phyloP scores from a whole-genome alignment of 2,113 vertebrate species.

The Enhydra lutris region DNA sequence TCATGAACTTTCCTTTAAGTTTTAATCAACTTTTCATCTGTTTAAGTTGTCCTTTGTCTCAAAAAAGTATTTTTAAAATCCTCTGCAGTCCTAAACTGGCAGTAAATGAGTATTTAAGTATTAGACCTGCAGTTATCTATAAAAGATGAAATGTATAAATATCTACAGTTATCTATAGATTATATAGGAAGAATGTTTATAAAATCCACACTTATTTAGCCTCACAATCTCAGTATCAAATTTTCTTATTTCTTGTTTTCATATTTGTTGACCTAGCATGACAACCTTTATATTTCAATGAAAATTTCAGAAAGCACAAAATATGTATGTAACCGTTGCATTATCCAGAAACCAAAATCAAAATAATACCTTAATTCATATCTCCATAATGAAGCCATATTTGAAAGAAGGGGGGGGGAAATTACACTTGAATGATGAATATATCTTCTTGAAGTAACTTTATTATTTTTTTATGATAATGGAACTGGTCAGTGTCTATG shows the following conservation, averaged over 20 bases:
- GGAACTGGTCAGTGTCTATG: neutral
- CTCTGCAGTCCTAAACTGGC: neutral
- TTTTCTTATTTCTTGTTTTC: slow-evolving; percentile 14
- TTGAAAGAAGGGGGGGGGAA: neutral
- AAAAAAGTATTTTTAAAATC: neutral
- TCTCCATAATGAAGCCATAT: neutral
- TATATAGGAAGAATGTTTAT: neutral
- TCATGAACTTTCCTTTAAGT: too few relatives aligned
- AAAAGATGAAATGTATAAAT: neutral
- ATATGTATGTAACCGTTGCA: neutral
- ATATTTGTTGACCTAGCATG: neutral
- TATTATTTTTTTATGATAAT: neutral
- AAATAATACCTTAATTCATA: slow-evolving; percentile 1
- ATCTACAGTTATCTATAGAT: neutral
- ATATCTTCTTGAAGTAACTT: neutral
- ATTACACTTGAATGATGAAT: neutral
- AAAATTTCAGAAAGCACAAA: slow-evolving; percentile 10
- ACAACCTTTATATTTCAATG: neutral
- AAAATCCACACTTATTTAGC: neutral
- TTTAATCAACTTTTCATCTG: too few relatives aligned
- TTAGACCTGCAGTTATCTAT: neutral
- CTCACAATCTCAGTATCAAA: neutral
- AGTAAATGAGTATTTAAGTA: slow-evolving; percentile 35
- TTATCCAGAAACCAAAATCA: slow-evolving; percentile 8
- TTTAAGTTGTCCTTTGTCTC: neutral